Evolutionary conservation across 2,888 invertebrate species (phyloP).

Genomic region (Thyatira batis): DNA sequence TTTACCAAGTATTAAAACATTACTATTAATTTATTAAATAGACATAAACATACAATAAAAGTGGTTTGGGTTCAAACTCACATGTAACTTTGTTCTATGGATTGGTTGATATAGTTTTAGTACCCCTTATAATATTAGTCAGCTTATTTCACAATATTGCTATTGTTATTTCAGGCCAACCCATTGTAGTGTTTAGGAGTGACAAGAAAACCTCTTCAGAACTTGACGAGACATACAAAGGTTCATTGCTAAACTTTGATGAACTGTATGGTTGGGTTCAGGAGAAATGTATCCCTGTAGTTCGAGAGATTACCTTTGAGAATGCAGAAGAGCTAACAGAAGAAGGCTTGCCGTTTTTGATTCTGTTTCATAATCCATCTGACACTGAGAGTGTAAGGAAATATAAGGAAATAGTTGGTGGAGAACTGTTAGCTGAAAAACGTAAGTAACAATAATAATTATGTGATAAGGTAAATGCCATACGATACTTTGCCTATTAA

Average conservation of each 20-base stretch:
- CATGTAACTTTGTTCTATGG: too few species aligned
- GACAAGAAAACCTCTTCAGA: conserved; percentile 91
- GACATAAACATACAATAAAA: too few species aligned
- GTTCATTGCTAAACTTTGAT: conserved; percentile 88
- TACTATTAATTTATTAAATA: too few species aligned
- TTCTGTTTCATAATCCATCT: conserved; percentile 95
- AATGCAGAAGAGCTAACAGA: conserved; percentile 99
- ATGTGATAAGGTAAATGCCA: conserved; percentile 7
- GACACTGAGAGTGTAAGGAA: conserved; percentile 91
- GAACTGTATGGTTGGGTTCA: conserved; percentile 94
- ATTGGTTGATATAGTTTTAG: too few species aligned
- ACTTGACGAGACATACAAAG: conserved; percentile 91
- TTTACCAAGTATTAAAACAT: too few species aligned
- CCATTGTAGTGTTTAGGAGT: conserved; percentile 91
- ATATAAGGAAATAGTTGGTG: conserved; percentile 91
- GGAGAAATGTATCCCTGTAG: conserved; percentile 97
- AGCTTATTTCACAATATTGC: background rate
- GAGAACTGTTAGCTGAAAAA: conserved; percentile 92
- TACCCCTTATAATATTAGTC: background rate
- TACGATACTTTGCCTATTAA: conserved; percentile 8
- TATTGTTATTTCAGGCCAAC: conserved; percentile 79
- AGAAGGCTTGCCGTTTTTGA: conserved; percentile 98
- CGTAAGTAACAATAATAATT: conserved; percentile 84
- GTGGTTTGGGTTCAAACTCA: too few species aligned
- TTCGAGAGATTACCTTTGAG: conserved; percentile 99